Conservation (phyloP, 2,113 vertebrate species). For the Tautogolabrus adspersus region DNA sequence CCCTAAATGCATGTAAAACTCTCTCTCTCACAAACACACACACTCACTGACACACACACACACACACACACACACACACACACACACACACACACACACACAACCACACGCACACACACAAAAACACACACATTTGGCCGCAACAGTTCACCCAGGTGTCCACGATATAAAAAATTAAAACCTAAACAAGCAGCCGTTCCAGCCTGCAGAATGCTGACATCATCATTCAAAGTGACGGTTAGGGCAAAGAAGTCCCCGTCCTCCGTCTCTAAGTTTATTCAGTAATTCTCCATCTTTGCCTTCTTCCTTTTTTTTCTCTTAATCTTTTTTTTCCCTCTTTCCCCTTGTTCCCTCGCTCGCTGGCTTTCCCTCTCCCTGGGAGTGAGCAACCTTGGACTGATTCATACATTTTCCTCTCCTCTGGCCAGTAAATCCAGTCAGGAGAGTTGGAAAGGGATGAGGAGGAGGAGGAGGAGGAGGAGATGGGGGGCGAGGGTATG, state of each 20-base stretch:
- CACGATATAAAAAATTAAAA: constrained; percentile 3
- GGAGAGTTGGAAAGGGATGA: constrained; percentile 47
- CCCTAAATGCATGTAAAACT: constrained; percentile 68
- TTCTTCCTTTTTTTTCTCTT: constrained; percentile 25
- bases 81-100: constrained; percentile 33
- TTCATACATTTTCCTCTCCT: constrained; percentile 86
- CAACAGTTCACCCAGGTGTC: constrained; percentile 52
- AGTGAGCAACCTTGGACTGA: constrained; percentile 75
- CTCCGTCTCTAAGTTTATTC: constrained; percentile 39
- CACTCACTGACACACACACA: constrained; percentile 35
- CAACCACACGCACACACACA: constrained; percentile 30
- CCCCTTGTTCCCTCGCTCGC: constrained; percentile 49
- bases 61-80: too few species aligned
- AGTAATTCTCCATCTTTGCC: constrained; percentile 42
- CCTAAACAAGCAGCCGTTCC: constrained; percentile 47
- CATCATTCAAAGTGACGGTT: constrained; percentile 48
- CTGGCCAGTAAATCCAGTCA: constrained; percentile 80
- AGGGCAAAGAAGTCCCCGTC: constrained; percentile 48
- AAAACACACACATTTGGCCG: constrained; percentile 43
- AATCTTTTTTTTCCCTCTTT: constrained; percentile 2
- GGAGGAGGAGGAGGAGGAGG: background rate
- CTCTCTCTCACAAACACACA: constrained; percentile 20
- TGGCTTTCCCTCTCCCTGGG: constrained; percentile 67
- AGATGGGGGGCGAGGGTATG: background rate
- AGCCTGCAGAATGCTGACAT: constrained; percentile 65